These are phyloP conservation scores for Dolichotis patagonum DNA, from an alignment of 2,113 vertebrate genomes.

Conservation along the genomic window DNA sequence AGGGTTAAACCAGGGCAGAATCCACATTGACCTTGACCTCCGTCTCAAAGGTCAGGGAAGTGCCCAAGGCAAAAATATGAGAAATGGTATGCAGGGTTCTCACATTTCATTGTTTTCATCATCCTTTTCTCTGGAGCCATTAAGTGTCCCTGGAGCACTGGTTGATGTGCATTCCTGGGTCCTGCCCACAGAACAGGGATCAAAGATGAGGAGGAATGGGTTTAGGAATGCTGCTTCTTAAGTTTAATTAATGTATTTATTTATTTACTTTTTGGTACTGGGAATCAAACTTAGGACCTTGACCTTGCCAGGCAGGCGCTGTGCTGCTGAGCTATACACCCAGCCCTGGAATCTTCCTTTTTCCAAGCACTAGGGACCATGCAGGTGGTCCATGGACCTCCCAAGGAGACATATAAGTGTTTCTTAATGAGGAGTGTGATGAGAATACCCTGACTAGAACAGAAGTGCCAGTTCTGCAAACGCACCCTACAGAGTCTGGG, in stretches of 20 bases:
- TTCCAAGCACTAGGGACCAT: neutral
- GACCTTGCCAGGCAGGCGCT: no score
- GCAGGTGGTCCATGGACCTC: neutral
- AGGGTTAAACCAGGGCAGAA: neutral
- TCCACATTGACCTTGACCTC: neutral
- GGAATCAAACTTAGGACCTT: no score
- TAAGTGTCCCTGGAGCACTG: neutral
- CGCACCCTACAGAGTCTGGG: neutral
- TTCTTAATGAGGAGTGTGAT: neutral
- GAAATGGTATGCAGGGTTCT: neutral
- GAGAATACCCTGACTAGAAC: neutral
- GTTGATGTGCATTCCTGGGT: neutral
- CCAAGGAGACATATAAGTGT: neutral
- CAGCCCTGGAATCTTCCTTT: neutral
- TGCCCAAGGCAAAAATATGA: neutral
- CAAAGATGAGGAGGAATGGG: neutral
- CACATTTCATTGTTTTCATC: neutral
- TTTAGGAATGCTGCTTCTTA: neutral
- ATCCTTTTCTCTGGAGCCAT: neutral
- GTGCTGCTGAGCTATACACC: no score
- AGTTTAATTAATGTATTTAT: no score
- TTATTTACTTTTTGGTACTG: no score
- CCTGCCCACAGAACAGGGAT: neutral
- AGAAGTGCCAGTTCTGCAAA: neutral
- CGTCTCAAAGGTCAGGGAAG: neutral